Evolutionary conservation across 2,797 vertebrate genomes (phyloP).

Genomic region (Neostethus bicornis): DNA sequence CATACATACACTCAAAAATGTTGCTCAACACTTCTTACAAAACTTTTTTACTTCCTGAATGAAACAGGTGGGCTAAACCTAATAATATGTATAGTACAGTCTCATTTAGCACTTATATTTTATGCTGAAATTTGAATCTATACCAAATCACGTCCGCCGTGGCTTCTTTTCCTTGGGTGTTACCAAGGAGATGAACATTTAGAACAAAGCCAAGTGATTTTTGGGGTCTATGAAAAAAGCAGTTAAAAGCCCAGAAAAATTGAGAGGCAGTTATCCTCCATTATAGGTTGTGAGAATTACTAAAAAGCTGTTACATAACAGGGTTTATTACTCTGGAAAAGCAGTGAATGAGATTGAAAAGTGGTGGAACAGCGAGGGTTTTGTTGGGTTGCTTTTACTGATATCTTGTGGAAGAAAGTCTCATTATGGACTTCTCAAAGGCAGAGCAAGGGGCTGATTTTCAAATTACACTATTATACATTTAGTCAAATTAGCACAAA

Average conservation of each 20-base stretch:
- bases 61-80: background rate
- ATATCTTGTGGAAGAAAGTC: constrained; percentile 11
- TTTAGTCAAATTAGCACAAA: constrained; percentile 26
- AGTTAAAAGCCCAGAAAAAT: constrained; percentile 24
- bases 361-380: constrained; percentile 19
- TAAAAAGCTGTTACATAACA: constrained; percentile 57
- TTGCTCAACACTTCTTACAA: background rate
- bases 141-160: constrained; percentile 22
- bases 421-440: constrained; percentile 39
- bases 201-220: constrained; percentile 30
- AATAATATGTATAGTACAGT: constrained; percentile 9
- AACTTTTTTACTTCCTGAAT: background rate
- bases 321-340: constrained; percentile 49
- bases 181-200: constrained; percentile 31
- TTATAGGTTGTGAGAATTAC: constrained; percentile 44
- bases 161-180: constrained; percentile 28
- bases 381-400: constrained; percentile 30
- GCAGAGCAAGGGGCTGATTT: constrained; percentile 16
- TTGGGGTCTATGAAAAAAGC: constrained; percentile 18
- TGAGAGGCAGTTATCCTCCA: constrained; percentile 35
- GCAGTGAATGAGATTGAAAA: constrained; percentile 22
- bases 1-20: background rate
- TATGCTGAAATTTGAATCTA: constrained; percentile 12
- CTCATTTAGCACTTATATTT: constrained; percentile 9
- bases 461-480: constrained; percentile 29